A percentile compares a stretch with the other conserved stretches of the same genome.
These are phyloP conservation scores for Pogonocichla stellata DNA, from an alignment of 2,113 vertebrate species.

Conservation along the genomic window DNA sequence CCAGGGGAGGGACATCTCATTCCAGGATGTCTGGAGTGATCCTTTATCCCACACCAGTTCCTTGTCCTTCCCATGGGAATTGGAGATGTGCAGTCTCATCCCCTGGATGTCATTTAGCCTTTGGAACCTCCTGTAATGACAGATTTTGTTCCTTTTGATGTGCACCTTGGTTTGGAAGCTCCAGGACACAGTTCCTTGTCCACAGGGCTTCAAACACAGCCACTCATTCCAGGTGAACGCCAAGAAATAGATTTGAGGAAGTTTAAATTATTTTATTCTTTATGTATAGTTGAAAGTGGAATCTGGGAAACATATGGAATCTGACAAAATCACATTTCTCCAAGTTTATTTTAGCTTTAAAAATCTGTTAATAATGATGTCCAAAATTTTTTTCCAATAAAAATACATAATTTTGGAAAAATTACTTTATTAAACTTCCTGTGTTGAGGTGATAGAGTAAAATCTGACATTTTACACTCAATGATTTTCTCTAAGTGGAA, in stretches of 20 bases:
- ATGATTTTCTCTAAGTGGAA: neutral
- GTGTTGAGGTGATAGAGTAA: neutral
- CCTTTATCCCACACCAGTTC: neutral
- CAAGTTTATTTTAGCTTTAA: neutral
- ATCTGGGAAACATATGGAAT: neutral
- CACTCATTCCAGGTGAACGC: neutral
- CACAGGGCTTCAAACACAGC: neutral
- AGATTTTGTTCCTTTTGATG: neutral
- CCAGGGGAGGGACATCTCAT: neutral
- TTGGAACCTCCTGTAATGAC: neutral
- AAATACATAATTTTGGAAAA: neutral
- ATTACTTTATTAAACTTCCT: neutral
- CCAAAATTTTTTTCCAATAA: neutral
- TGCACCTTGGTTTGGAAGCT: neutral
- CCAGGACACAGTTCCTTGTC: neutral
- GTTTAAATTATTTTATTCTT: neutral
- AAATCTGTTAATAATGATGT: neutral
- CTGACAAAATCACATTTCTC: neutral
- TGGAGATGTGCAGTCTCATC: neutral
- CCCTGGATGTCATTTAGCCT: neutral
- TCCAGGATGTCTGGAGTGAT: neutral
- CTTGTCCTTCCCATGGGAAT: neutral
- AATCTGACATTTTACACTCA: neutral
- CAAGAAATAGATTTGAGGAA: neutral
- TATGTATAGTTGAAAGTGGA: neutral